Evolutionary conservation across 1,140 invertebrate genomes (phyloP).

Genomic region (Riptortus pedestris): DNA sequence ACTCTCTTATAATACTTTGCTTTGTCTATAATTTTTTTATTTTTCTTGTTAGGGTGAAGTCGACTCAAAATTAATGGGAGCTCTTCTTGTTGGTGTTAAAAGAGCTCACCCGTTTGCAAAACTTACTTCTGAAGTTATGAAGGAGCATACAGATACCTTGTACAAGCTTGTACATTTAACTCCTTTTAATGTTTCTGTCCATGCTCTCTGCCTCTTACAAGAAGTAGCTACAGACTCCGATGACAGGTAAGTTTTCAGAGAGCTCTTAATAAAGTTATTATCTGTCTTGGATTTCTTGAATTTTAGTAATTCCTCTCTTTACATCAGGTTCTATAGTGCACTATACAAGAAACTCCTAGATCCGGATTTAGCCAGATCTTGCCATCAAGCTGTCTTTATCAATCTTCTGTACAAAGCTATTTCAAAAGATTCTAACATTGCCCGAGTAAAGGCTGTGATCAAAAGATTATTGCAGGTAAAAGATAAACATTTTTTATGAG

Average conservation of each 20-base stretch:
- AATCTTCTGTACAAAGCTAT: slow-evolving; percentile 81
- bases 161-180: slow-evolving; percentile 82
- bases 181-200: slow-evolving; percentile 71
- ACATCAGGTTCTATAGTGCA: slow-evolving; percentile 72
- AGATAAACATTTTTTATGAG: slow-evolving; percentile 32
- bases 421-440: slow-evolving; percentile 59
- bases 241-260: slow-evolving; percentile 45
- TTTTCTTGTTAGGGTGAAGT: slow-evolving; percentile 63
- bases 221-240: slow-evolving; percentile 60
- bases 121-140: slow-evolving; percentile 44
- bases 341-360: slow-evolving; percentile 81
- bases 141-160: slow-evolving; percentile 66
- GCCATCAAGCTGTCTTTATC: slow-evolving; percentile 70
- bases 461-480: slow-evolving; percentile 79
- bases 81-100: slow-evolving; percentile 77
- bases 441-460: slow-evolving; percentile 70
- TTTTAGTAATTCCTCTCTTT: no score
- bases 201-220: slow-evolving; percentile 75
- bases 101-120: slow-evolving; percentile 72
- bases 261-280: slow-evolving; percentile 3
- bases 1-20: no score
- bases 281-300: background rate
- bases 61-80: slow-evolving; percentile 83
- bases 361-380: slow-evolving; percentile 57
- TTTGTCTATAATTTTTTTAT: no score